phyloP scores from a whole-genome alignment of 2,113 vertebrate species.

The Cebidichthys violaceus region DNA sequence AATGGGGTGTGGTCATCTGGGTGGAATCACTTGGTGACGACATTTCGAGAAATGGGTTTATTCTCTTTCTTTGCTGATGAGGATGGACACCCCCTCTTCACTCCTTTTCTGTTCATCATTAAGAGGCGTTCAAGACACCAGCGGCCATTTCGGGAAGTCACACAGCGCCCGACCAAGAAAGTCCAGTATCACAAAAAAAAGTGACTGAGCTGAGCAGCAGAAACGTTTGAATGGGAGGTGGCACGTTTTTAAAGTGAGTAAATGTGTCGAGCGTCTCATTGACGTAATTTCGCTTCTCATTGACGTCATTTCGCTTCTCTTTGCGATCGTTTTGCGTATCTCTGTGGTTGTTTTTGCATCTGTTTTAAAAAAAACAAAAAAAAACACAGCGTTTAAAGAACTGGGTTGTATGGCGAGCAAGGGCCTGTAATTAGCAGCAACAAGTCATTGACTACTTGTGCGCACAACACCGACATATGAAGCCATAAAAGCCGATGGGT shows the following conservation, averaged over 20 bases:
- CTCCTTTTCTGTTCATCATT: neutral
- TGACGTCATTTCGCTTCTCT: neutral
- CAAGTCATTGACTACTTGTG: neutral
- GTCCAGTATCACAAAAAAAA: neutral
- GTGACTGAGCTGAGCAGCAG: neutral
- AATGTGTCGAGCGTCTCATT: neutral
- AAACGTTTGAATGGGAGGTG: neutral
- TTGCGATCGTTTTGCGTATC: neutral
- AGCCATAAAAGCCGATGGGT: neutral
- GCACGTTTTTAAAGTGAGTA: neutral
- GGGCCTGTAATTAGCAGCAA: too few relatives aligned
- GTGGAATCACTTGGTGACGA: neutral
- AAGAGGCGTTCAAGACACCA: conserved; percentile 7
- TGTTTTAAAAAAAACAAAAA: neutral
- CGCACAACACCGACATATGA: neutral
- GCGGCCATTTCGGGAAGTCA: neutral
- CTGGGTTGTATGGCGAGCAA: too few relatives aligned
- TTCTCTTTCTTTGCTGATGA: neutral
- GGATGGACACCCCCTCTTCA: neutral
- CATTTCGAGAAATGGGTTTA: neutral
- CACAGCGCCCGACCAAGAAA: neutral
- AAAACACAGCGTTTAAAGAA: too few relatives aligned
- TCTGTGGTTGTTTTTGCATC: neutral
- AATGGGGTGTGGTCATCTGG: conserved; percentile 19
- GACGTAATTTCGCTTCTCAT: neutral